A percentile compares a stretch with the other conserved stretches of the same genome.
Evolutionary conservation across 2,888 invertebrate species (phyloP).

Genomic region (Mylabris sibirica): DNA sequence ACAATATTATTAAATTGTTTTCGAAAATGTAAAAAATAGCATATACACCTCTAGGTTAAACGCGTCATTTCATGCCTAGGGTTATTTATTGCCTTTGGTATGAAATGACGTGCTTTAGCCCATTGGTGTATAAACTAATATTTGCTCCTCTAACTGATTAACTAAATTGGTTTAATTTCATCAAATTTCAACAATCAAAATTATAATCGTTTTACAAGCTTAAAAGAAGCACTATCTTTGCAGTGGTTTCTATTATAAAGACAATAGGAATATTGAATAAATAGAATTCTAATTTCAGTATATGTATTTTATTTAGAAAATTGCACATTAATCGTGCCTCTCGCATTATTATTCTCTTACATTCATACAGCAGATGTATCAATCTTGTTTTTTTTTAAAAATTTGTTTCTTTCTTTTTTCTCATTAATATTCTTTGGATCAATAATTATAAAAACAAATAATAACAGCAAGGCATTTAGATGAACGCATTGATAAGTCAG

Average conservation of each 20-base stretch:
- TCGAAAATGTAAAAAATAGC: too few relatives aligned
- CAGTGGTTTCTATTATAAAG: not conserved
- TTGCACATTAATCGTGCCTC: conserved; percentile 49
- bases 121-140: too few relatives aligned
- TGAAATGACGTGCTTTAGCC: too few relatives aligned
- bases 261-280: too few relatives aligned
- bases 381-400: conserved; percentile 18
- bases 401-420: conserved; percentile 18
- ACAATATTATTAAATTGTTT: too few relatives aligned
- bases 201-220: too few relatives aligned
- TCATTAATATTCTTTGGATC: conserved; percentile 39
- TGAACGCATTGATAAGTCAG: conserved; percentile 37
- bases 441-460: conserved; percentile 36
- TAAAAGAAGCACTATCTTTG: too few relatives aligned
- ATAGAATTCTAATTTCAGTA: conserved; percentile 14
- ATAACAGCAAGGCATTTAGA: conserved; percentile 50
- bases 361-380: conserved; percentile 43
- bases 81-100: too few relatives aligned
- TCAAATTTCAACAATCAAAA: not conserved
- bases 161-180: not conserved
- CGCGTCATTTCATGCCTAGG: too few relatives aligned
- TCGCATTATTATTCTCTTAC: conserved; percentile 43
- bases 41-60: too few relatives aligned
- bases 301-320: conserved; percentile 49
- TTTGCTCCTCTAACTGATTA: too few relatives aligned